Base-by-base conservation (phyloP, 2,113 vertebrate species). In the Pyxicephalus adspersus region DNA sequence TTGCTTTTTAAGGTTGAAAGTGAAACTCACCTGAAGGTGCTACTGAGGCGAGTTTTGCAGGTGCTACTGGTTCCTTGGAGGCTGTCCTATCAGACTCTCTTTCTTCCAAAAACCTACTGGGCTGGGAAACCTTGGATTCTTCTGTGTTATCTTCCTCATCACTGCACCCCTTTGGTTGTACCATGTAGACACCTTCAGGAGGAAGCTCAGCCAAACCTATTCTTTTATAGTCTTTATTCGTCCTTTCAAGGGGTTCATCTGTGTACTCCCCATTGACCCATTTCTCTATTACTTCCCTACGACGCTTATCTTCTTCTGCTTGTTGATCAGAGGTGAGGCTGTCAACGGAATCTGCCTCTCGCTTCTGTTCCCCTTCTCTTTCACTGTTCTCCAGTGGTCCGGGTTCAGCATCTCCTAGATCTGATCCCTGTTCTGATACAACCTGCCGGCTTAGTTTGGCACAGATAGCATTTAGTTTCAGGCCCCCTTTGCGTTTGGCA, bases 391-490 rank as follows among this genome's bases (percentile, higher is more conserved):
- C 95, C 11, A 91, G 84, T 31, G 83, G 58, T 23, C 92, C 91
- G 28, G 89, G 91, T 86, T 97, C 96, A 0, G 89, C 92, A 28
- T 94, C 94, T 0, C 90, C 93, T 64, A 93, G 93, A 83, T 96
- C 94, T 25, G 95, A 92, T 80, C 90, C 94, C 85, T 93, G 91
- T 87, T 98, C 96, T 2, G 95, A 96, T 85, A 97, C 95, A 83
- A 99, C 97, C 91, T 99, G 98, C 85, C 97, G 96, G 91, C 97
- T 99, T 88, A 99, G 94, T 95, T 99, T 99, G 95, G 97, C 97
- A 88, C 98, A 99, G 94, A 99, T 99, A 83, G 96, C 97, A 0
- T 99, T 99, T 61, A 99, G 95, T 90, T 99, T 99, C 94, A 99
- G 95, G 95, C 98, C 98, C 88, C 98, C 97, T 95, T 99, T 99